Evolutionary conservation across 2,797 vertebrate genomes (phyloP).

Genomic region (Heliangelus exortis): DNA sequence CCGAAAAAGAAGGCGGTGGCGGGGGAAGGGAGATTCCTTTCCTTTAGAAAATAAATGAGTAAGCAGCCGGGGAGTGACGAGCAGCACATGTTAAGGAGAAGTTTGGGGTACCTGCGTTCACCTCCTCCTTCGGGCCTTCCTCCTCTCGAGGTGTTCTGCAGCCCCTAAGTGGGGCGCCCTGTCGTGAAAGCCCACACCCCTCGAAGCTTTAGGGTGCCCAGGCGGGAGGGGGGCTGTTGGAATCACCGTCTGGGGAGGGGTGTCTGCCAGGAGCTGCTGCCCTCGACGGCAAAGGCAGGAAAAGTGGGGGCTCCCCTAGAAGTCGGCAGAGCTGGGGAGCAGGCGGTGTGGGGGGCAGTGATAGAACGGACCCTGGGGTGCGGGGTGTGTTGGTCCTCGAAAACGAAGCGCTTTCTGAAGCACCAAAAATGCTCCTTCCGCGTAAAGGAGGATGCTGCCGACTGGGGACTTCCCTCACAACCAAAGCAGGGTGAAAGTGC

Average conservation of each 20-base stretch:
- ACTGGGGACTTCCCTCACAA: background rate
- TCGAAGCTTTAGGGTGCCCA: background rate
- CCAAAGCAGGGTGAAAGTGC: background rate
- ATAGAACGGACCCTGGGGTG: background rate
- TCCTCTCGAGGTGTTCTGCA: background rate
- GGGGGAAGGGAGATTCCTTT: background rate
- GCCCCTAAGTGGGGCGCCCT: background rate
- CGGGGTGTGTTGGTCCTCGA: background rate
- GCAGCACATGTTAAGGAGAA: background rate
- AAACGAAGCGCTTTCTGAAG: background rate
- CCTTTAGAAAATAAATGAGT: background rate
- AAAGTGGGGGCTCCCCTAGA: background rate
- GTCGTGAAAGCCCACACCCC: background rate
- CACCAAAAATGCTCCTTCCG: background rate
- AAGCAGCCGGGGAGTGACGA: background rate
- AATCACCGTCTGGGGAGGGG: background rate
- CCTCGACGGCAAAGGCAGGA: background rate
- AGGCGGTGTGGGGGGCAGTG: background rate
- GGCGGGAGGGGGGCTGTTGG: fast-evolving
- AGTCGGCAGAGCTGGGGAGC: background rate
- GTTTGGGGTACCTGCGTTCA: background rate
- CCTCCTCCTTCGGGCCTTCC: background rate
- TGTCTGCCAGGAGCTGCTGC: background rate
- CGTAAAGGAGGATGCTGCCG: background rate
- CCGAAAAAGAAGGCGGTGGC: background rate